Base-by-base conservation (phyloP, 2,888 invertebrate genomes). In the Trilocha varians region DNA sequence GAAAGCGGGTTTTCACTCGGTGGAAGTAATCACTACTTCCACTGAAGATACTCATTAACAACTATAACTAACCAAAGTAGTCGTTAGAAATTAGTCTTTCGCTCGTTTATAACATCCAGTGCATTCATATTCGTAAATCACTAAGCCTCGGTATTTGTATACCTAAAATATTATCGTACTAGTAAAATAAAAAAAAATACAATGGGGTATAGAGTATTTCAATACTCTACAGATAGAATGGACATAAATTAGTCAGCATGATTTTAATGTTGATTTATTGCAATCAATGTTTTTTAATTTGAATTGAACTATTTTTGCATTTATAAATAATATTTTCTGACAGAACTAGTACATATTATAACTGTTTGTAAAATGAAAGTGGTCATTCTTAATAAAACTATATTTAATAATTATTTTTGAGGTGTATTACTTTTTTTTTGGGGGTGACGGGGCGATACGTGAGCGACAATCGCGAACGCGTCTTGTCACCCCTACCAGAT, bases 1-100 rank as follows among this genome's bases (percentile, higher is more conserved):
- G 25, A 25, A 25, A 25, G 25, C 11, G 25, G 25, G 25, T 25
- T n/a, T 25, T 25, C 25, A 5, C 25, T 25, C 25, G 11, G 3
- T 25, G 25, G 25, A 25, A 11, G 25, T 41, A 46, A 49, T 46
- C 49, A 49, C 46, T 41, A 39, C 41, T 16, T 46, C 48, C 45
- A 50, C 47, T 25, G 25, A 25, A 3, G 25, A 50, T 48, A 51
- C 49, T 41, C 38, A 49, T 51, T 50, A 46, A 39, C 46, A 46
- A 49, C 47, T 38, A 42, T 48, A 46, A 47, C 42, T 25, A 25
- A 25, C 11, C 25, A 25, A 40, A 42, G 45, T 47, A 47, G 44
- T 48, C 47, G 53, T 51, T 53, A 47, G 46, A 48, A 53, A 53
- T 51, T 53, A 53, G 48, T 51, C 48, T 53, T 51, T 48, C 48